These are phyloP conservation scores for Palythoa heliodiscus DNA, from an alignment of 92 coral and sea anemone genomes.

Conservation along the genomic window DNA sequence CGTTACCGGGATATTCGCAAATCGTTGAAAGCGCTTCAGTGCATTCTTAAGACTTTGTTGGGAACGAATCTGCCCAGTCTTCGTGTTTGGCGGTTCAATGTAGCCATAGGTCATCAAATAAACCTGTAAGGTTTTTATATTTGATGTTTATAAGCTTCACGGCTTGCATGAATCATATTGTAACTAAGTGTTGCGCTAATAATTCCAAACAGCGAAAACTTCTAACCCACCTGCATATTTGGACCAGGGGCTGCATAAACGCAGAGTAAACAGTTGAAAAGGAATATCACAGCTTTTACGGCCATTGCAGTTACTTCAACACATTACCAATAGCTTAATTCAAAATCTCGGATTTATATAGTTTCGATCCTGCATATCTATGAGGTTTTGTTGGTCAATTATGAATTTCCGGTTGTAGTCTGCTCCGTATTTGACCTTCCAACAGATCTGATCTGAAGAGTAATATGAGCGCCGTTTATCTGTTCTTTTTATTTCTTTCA, in stretches of 20 bases:
- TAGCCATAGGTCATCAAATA: conserved; percentile 28
- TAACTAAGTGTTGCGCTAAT: no score
- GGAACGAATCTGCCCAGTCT: conserved; percentile 30
- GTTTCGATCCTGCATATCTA: background rate
- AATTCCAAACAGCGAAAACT: background rate
- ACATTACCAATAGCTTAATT: background rate
- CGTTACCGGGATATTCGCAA: conserved; percentile 12
- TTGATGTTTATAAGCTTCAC: background rate
- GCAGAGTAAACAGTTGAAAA: background rate
- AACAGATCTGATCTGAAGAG: background rate
- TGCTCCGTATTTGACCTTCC: conserved; percentile 15
- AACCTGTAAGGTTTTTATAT: background rate
- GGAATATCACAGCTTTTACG: background rate
- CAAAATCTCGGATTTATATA: background rate
- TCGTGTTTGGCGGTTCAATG: conserved; percentile 9
- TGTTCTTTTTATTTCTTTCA: background rate
- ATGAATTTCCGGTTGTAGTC: conserved; percentile 8
- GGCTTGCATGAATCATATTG: background rate
- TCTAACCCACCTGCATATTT: conserved; percentile 4
- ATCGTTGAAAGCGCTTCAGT: conserved; percentile 34
- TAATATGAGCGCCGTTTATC: background rate
- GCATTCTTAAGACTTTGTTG: conserved; percentile 12
- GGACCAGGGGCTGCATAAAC: background rate
- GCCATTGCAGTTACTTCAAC: background rate
- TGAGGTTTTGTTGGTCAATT: conserved; percentile 2